These are phyloP conservation scores for Drosophila suzukii DNA, from an alignment of 1,140 invertebrate species.

Conservation along the genomic window DNA sequence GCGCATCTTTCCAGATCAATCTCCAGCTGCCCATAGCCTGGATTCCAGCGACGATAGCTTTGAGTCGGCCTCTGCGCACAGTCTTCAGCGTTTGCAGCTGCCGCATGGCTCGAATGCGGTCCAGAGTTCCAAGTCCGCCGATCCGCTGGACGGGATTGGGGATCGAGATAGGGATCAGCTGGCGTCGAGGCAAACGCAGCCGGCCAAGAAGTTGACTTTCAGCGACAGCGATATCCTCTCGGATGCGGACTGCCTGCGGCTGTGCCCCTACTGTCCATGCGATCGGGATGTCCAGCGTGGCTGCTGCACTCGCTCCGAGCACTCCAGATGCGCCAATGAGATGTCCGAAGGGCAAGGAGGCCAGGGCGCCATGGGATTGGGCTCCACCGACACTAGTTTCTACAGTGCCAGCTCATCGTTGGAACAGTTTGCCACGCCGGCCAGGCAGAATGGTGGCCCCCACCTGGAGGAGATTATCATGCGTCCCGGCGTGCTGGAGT, in stretches of 20 bases:
- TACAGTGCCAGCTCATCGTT: conserved; percentile 83
- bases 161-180: not conserved
- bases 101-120: conserved; percentile 30
- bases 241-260: conserved; percentile 63
- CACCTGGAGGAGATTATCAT: conserved; percentile 57
- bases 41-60: conserved; percentile 81
- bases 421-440: conserved; percentile 66
- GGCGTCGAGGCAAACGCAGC: conserved; percentile 16
- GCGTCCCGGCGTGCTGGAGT: conserved; percentile 78
- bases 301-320: conserved; percentile 56
- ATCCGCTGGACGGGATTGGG: conserved; percentile 61
- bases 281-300: conserved; percentile 44
- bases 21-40: conserved; percentile 21
- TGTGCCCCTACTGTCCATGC: conserved; percentile 71
- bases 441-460: conserved; percentile 43
- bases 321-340: conserved; percentile 36
- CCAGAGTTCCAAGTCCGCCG: conserved; percentile 78
- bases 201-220: conserved; percentile 73
- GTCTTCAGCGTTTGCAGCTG: conserved; percentile 62
- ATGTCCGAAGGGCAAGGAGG: not conserved
- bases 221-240: conserved; percentile 80
- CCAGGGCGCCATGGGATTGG: conserved; percentile 12
- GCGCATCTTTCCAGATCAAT: conserved; percentile 54
- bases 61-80: conserved; percentile 80
- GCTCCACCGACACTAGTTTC: conserved; percentile 79